Conservation (phyloP, 2,797 vertebrate genomes). For the Setipinna tenuifilis region DNA sequence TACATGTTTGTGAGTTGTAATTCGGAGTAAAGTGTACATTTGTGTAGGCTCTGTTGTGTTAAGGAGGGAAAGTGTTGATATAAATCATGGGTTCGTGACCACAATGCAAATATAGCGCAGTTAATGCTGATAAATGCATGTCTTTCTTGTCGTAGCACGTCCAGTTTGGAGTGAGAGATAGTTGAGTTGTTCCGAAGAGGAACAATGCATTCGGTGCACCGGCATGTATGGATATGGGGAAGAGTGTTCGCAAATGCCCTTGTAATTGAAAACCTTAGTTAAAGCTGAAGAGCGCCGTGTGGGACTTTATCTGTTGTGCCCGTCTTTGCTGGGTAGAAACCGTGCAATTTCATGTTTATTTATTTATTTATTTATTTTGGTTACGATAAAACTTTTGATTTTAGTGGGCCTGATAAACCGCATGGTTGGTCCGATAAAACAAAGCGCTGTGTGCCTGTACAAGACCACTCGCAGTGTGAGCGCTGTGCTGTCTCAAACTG, state of each 20-base stretch:
- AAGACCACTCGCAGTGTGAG: neutral
- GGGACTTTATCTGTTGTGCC: neutral
- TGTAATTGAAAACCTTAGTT: conserved; percentile 22
- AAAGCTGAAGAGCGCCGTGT: neutral
- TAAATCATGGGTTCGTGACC: neutral
- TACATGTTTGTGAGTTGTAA: too few species aligned
- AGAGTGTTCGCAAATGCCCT: conserved; percentile 7
- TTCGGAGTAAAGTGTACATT: neutral
- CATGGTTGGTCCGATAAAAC: neutral
- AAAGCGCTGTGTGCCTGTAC: neutral
- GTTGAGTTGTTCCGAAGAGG: neutral
- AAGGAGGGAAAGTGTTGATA: neutral
- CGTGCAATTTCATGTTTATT: neutral
- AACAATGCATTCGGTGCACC: neutral
- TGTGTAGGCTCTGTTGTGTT: neutral
- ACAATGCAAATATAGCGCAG: neutral
- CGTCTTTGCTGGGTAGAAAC: neutral
- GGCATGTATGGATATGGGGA: neutral
- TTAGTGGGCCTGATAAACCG: neutral
- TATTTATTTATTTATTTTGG: neutral
- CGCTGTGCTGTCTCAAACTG: neutral
- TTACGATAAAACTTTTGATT: neutral
- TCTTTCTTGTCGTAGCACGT: neutral
- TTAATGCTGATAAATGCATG: neutral
- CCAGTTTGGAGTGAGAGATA: neutral